Percentiles rank a stretch among this genome's conserved stretches.
These are phyloP conservation scores for Plodia interpunctella DNA, from an alignment of 1,140 invertebrate species.

Conservation along the genomic window DNA sequence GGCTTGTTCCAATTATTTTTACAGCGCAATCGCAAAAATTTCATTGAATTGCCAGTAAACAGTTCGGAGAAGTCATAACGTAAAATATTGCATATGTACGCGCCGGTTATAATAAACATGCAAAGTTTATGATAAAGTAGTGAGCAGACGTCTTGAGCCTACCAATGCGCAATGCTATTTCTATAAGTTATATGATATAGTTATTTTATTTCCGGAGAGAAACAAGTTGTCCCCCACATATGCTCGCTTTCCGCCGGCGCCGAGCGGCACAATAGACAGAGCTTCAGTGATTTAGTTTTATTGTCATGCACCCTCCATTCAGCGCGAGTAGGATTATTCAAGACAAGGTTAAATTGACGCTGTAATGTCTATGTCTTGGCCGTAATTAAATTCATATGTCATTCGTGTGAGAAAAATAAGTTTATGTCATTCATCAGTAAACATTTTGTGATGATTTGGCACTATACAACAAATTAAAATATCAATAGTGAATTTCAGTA, in stretches of 20 bases:
- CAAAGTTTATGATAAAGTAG: slow-evolving; percentile 19
- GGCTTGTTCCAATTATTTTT: background rate
- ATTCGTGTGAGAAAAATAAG: too few relatives aligned
- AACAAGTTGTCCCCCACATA: slow-evolving; percentile 61
- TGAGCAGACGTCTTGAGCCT: slow-evolving; percentile 17
- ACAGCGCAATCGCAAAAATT: background rate
- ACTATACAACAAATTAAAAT: background rate
- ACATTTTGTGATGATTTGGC: background rate
- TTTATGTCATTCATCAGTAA: too few relatives aligned
- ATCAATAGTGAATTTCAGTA: background rate
- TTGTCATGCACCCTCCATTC: slow-evolving; percentile 67
- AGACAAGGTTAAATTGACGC: slow-evolving; percentile 36
- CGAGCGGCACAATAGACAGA: slow-evolving; percentile 54
- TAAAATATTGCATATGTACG: slow-evolving; percentile 14
- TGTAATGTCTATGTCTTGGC: slow-evolving; percentile 22
- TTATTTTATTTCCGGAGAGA: slow-evolving; percentile 55
- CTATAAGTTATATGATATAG: slow-evolving; percentile 32
- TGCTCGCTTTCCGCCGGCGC: slow-evolving; percentile 67
- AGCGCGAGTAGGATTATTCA: slow-evolving; percentile 41
- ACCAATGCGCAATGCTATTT: slow-evolving; percentile 22
- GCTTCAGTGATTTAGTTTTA: slow-evolving; percentile 73
- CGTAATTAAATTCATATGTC: slow-evolving; percentile 7
- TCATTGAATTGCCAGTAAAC: background rate
- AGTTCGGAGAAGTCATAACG: background rate
- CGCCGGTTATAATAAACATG: slow-evolving; percentile 15